A percentile compares a stretch with the other conserved stretches of the same genome.
These are phyloP conservation scores for Vombatus ursinus DNA, from an alignment of 2,113 vertebrate species.

Conservation along the genomic window DNA sequence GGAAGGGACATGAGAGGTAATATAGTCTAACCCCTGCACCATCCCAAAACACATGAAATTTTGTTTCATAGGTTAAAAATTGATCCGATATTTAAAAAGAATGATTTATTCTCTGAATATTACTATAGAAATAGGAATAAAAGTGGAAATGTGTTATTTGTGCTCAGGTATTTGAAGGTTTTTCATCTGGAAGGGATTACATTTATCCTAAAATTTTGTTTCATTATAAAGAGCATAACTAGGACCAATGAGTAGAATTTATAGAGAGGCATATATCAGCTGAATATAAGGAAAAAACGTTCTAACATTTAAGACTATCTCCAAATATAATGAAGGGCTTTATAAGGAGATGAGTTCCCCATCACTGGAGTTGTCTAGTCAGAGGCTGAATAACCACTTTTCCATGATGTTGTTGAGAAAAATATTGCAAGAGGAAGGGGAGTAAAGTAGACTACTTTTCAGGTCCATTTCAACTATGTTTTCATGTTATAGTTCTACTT, in stretches of 20 bases:
- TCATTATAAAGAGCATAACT: background rate
- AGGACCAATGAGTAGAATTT: background rate
- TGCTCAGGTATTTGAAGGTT: no score
- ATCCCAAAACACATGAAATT: background rate
- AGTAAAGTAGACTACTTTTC: background rate
- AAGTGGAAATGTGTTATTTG: no score
- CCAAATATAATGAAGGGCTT: background rate
- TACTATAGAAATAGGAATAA: background rate
- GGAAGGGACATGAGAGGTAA: background rate
- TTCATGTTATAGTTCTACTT: background rate
- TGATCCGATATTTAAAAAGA: background rate
- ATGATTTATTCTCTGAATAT: background rate
- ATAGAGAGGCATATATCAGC: background rate
- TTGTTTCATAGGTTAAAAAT: conserved; percentile 17
- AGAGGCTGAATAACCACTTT: background rate
- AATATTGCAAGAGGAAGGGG: background rate
- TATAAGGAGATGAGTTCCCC: background rate
- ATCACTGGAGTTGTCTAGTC: background rate
- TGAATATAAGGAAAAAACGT: background rate
- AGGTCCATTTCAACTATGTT: background rate
- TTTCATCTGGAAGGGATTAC: no score
- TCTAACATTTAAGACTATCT: background rate
- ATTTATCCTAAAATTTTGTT: no score
- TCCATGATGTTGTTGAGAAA: background rate
- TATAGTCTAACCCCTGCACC: background rate